Evolutionary conservation across 2,797 vertebrate species (phyloP).

Genomic region (Rhinichthys osculus): DNA sequence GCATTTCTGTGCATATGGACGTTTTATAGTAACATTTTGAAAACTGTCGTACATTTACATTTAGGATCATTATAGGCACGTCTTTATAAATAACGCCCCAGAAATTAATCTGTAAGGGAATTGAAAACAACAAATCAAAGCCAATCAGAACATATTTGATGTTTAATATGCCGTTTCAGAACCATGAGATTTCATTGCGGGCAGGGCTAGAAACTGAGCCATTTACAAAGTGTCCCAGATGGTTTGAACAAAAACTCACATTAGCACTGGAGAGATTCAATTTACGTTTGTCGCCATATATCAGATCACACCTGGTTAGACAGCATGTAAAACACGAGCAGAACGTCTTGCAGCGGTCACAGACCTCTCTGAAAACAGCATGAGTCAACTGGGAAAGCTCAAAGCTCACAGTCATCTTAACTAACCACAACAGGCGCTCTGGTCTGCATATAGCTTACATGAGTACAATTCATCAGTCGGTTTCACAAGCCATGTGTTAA

Average conservation of each 20-base stretch:
- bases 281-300: neutral
- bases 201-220: neutral
- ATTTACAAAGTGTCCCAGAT: neutral
- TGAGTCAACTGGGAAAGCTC: constrained; percentile 17
- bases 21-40: too few relatives aligned
- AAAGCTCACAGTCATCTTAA: constrained; percentile 32
- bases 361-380: constrained; percentile 7
- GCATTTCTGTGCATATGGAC: too few relatives aligned
- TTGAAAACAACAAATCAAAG: neutral
- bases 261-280: neutral
- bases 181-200: neutral
- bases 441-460: constrained; percentile 67
- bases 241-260: constrained; percentile 4
- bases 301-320: constrained; percentile 24
- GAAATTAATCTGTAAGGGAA: neutral
- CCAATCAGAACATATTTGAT: neutral
- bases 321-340: neutral
- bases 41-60: too few relatives aligned
- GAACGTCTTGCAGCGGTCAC: neutral
- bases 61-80: neutral
- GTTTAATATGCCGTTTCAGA: neutral
- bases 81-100: neutral
- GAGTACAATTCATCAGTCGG: constrained; percentile 69
- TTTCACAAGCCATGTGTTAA: constrained; percentile 68
- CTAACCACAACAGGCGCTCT: constrained; percentile 66